Percentiles rank a stretch among this genome's conserved stretches.
Evolutionary conservation across 2,888 invertebrate genomes (phyloP).

Genomic region (Drosophila anceps): DNA sequence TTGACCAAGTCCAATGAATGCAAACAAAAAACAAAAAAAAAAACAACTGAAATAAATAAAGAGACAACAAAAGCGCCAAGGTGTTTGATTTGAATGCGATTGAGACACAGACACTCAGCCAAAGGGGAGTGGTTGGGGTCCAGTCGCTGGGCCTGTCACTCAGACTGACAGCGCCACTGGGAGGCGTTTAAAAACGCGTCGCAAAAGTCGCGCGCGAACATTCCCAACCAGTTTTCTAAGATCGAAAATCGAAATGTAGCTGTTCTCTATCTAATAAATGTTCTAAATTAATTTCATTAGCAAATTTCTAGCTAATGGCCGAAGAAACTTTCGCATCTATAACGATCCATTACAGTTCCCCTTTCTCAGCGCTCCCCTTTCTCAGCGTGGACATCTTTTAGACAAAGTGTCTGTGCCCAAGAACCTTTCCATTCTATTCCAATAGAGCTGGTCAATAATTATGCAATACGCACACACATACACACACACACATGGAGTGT

Average conservation of each 20-base stretch:
- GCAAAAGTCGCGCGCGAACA: conserved; percentile 35
- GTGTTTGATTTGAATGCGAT: conserved; percentile 63
- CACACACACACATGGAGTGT: not conserved
- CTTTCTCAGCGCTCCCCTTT: not conserved
- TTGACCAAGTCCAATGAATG: conserved; percentile 68
- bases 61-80: conserved; percentile 59
- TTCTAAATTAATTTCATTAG: conserved; percentile 71
- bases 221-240: conserved; percentile 25
- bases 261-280: conserved; percentile 49
- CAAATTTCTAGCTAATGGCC: conserved; percentile 46
- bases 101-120: conserved; percentile 40
- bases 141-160: conserved; percentile 34
- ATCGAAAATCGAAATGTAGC: conserved; percentile 23
- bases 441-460: conserved; percentile 56
- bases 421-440: conserved; percentile 50
- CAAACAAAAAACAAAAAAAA: conserved; percentile 61
- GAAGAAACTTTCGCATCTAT: conserved; percentile 39
- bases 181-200: conserved; percentile 58
- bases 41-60: conserved; percentile 30
- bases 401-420: conserved; percentile 50
- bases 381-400: conserved; percentile 44
- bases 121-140: conserved; percentile 3
- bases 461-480: conserved; percentile 56
- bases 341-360: conserved; percentile 14
- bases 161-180: conserved; percentile 38